A percentile compares a stretch with the other conserved stretches of the same genome.
phyloP scores from a whole-genome alignment of 2,888 invertebrate genomes.

The Cosmia trapezina region DNA sequence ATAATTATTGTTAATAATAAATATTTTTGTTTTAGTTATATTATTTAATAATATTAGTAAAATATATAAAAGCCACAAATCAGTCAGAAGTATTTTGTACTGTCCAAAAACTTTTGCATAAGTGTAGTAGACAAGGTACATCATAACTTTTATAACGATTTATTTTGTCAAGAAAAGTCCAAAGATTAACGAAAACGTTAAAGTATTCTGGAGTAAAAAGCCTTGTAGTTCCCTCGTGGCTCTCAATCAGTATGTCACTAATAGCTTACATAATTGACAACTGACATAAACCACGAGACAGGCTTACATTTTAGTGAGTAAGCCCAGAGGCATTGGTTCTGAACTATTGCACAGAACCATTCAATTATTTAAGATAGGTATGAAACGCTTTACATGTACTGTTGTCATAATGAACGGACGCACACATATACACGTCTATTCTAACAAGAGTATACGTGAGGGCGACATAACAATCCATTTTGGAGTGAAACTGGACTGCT shows the following conservation, averaged over 20 bases:
- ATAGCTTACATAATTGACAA: slow-evolving; percentile 58
- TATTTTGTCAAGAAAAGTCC: neutral
- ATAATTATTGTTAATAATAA: too few species aligned
- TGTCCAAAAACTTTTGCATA: neutral
- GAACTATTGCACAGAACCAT: slow-evolving; percentile 30
- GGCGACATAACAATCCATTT: slow-evolving; percentile 56
- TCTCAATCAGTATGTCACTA: slow-evolving; percentile 55
- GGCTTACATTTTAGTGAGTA: slow-evolving; percentile 44
- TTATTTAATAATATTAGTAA: neutral
- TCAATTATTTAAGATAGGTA: slow-evolving; percentile 37
- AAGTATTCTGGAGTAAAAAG: slow-evolving; percentile 31
- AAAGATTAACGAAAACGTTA: slow-evolving; percentile 4
- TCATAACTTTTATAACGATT: neutral
- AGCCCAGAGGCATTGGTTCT: slow-evolving; percentile 45
- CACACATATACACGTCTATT: slow-evolving; percentile 27
- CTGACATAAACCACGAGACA: slow-evolving; percentile 52
- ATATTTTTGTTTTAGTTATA: neutral
- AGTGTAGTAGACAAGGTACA: neutral
- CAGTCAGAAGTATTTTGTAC: neutral
- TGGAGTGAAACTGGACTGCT: slow-evolving; percentile 52
- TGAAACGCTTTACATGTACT: slow-evolving; percentile 34
- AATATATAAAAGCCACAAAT: too few species aligned
- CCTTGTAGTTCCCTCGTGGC: slow-evolving; percentile 40
- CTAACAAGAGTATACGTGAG: slow-evolving; percentile 44
- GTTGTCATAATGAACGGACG: slow-evolving; percentile 9